Percentiles rank a stretch among this genome's conserved stretches.
phyloP scores from a whole-genome alignment of 2,113 vertebrate species.

The Sturnira hondurensis region DNA sequence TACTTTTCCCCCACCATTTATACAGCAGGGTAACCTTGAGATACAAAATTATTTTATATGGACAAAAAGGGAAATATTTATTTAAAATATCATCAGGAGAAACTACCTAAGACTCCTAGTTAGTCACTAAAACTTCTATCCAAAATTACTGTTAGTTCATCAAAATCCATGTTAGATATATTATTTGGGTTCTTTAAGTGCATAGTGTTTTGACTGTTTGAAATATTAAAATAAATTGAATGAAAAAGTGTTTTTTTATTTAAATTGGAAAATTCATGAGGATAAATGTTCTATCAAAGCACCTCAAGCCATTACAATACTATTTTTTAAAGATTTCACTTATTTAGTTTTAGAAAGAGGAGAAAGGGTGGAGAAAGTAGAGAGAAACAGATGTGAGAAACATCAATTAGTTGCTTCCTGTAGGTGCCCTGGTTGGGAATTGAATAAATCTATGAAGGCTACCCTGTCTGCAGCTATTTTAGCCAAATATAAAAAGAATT shows the following conservation, averaged over 20 bases:
- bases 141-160: background rate
- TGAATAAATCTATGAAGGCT: background rate
- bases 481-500: background rate
- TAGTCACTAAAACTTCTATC: background rate
- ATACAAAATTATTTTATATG: background rate
- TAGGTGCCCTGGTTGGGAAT: no score
- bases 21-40: background rate
- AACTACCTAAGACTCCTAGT: background rate
- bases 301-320: accelerated
- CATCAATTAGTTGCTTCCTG: no score
- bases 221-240: background rate
- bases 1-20: background rate
- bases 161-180: background rate
- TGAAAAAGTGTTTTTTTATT: background rate
- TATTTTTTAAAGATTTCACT: no score
- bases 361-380: no score
- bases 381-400: no score
- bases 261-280: background rate
- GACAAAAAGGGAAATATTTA: background rate
- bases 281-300: background rate
- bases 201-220: background rate
- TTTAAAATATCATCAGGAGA: background rate
- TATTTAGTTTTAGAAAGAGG: no score
- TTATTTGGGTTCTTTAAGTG: background rate
- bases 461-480: background rate